Base-by-base conservation (phyloP, 2,113 vertebrate genomes). In the Catharus minimus region DNA sequence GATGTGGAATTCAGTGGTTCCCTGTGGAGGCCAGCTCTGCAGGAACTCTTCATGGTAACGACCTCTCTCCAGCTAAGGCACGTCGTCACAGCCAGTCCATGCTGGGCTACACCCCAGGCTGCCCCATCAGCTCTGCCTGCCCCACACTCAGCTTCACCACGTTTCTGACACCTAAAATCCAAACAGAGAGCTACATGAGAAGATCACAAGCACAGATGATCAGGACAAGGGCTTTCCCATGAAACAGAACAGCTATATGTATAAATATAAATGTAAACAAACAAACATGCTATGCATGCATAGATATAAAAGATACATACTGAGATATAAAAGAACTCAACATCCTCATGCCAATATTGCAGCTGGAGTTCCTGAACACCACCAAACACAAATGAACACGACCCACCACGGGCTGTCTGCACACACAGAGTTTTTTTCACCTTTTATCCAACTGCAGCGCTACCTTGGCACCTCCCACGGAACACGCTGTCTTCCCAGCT, bases 1-100 rank as follows among this genome's bases (percentile, higher is more conserved):
- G 97, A 71, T 9, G 97, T 67, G 79, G 93, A 92, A 67, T 95
- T 98, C 89, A 97, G 89, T 15, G 94, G 97, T 96, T 98, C 97
- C 97, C 98, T 96, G 96, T 98, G 98, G 98, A 96, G 97, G 90
- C 97, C 97, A 95, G 98, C 97, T 98, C 97, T 96, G 95, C 96
- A 96, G 97, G 96, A 97, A 97, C 96, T 97, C 96, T 50, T 97
- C 97, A 97, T 97, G 73, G 60, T 96, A 96, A 91, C 94, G 93
- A 94, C 97, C 97, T 97, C 97, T 78, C 46, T 78, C 46, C 76
- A 80, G 96, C 96, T 96, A 96, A 97, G 97, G 97, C 95, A 96
- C 96, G 39, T 78, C 49, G 95, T 96, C 96, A 97, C 94, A 95
- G 96, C 97, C 95, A 96, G 80, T 96, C 96, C 95, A 96, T 97